Percentiles rank a stretch among this genome's conserved stretches.
phyloP scores from a whole-genome alignment of 2,113 vertebrate genomes.

The Phyllopteryx taeniolatus region DNA sequence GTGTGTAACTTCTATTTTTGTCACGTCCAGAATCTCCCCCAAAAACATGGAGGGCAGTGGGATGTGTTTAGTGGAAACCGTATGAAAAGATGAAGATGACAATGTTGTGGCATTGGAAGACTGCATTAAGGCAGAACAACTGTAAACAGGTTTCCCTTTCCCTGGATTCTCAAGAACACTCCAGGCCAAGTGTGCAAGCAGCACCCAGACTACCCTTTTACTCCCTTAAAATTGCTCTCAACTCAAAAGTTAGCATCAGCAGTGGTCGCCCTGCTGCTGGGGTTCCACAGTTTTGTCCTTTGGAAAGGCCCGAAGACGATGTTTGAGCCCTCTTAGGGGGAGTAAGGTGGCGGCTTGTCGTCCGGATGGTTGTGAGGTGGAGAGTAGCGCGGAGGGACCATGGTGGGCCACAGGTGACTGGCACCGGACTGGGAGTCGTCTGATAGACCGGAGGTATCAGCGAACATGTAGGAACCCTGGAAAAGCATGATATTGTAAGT shows the following conservation, averaged over 20 bases:
- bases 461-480: conserved; percentile 79
- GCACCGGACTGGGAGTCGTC: conserved; percentile 90
- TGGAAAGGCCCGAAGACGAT: background rate
- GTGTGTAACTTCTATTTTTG: background rate
- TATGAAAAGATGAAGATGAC: conserved; percentile 10
- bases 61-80: conserved; percentile 15
- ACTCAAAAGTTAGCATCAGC: conserved; percentile 30
- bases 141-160: conserved; percentile 62
- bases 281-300: background rate
- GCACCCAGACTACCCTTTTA: conserved; percentile 1
- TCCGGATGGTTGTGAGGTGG: conserved; percentile 92
- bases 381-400: conserved; percentile 88
- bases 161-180: conserved; percentile 24
- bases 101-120: conserved; percentile 32
- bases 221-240: conserved; percentile 10
- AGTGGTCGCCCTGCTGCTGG: conserved; percentile 8
- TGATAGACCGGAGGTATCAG: conserved; percentile 86
- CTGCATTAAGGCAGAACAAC: conserved; percentile 69
- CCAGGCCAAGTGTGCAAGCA: conserved; percentile 30
- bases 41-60: background rate
- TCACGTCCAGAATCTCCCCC: background rate
- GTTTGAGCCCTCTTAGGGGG: conserved; percentile 70
- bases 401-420: conserved; percentile 92
- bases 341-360: conserved; percentile 96
- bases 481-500: background rate